Evolutionary conservation across 2,797 vertebrate genomes (phyloP).

Genomic region (Pangasius mekongensis): DNA sequence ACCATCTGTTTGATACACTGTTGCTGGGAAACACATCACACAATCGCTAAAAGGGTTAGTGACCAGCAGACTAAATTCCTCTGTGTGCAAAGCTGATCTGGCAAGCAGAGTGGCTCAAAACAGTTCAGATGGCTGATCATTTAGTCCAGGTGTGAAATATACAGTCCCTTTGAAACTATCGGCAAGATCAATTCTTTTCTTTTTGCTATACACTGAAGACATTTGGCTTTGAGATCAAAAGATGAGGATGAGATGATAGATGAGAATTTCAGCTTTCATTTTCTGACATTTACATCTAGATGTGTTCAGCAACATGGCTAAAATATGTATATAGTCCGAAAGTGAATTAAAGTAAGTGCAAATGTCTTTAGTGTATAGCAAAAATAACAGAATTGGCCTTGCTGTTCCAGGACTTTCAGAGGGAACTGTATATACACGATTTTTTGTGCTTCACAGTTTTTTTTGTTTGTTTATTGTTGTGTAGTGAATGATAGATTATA

Average conservation of each 20-base stretch:
- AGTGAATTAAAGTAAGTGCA: no score
- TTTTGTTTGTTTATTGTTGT: background rate
- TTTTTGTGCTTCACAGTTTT: background rate
- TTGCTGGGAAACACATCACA: conserved; percentile 70
- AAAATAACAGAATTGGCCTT: no score
- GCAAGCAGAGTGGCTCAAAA: conserved; percentile 32
- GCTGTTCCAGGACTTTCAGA: no score
- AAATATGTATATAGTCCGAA: background rate
- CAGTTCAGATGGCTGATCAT: conserved; percentile 22
- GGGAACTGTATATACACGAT: no score
- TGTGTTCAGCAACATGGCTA: no score
- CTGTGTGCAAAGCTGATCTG: conserved; percentile 45
- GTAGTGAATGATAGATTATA: background rate
- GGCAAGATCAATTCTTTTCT: background rate
- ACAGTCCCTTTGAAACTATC: background rate
- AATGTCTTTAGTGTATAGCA: no score
- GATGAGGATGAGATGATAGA: no score
- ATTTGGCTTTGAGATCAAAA: no score
- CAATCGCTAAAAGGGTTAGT: conserved; percentile 64
- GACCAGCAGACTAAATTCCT: conserved; percentile 43
- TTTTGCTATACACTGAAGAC: background rate
- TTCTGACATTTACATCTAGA: no score
- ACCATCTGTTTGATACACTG: conserved; percentile 62
- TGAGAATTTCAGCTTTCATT: no score
- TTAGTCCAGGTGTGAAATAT: conserved; percentile 28